Evolutionary conservation across 2,797 vertebrate genomes (phyloP).

Genomic region (Pangasius sanitwongsei): DNA sequence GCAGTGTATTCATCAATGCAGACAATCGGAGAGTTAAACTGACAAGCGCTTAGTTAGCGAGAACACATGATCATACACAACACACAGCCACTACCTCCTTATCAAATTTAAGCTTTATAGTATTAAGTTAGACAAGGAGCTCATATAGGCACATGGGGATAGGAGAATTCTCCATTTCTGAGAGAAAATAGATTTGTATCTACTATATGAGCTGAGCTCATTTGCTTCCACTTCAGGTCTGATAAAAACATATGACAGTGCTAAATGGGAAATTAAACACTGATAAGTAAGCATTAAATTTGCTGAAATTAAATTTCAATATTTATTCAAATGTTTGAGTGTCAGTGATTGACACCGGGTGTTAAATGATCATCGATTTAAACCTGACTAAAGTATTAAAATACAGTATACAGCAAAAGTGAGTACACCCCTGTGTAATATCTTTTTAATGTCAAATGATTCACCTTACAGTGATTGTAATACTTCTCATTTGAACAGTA

Average conservation of each 20-base stretch:
- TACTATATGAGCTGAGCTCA: not conserved
- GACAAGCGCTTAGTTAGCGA: slow-evolving; percentile 1
- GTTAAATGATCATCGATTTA: not conserved
- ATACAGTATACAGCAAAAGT: not conserved
- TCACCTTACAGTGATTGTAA: too few species aligned
- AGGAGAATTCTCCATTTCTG: not conserved
- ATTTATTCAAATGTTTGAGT: not conserved
- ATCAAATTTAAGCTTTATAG: not conserved
- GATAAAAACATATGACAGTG: too few species aligned
- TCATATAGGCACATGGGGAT: too few species aligned
- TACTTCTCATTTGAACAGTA: too few species aligned
- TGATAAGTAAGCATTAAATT: not conserved
- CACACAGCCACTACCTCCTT: not conserved
- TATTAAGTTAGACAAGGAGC: not conserved
- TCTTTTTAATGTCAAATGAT: too few species aligned
- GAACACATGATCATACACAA: slow-evolving; percentile 3
- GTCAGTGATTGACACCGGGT: not conserved
- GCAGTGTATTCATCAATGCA: slow-evolving; percentile 49
- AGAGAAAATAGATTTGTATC: not conserved
- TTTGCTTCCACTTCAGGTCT: not conserved
- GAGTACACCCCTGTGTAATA: too few species aligned
- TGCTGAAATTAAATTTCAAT: too few species aligned
- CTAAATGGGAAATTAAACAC: not conserved
- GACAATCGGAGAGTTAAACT: slow-evolving; percentile 31
- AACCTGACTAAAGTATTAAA: not conserved